Conservation (phyloP, 2,113 vertebrate species). For the Loxodonta africana region DNA sequence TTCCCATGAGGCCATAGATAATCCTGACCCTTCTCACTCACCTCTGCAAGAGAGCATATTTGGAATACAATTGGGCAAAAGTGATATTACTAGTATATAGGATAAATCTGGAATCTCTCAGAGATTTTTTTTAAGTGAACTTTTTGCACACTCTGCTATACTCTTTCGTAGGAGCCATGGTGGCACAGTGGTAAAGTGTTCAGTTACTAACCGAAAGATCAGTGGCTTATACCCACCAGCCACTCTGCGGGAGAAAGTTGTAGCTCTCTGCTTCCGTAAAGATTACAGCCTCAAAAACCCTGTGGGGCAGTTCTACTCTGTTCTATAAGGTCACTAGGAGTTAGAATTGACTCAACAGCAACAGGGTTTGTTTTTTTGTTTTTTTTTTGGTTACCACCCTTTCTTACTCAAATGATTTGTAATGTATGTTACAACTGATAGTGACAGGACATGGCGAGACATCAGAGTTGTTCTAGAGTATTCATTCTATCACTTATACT, state of each 20-base stretch:
- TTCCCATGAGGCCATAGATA: not conserved
- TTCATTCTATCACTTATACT: not conserved
- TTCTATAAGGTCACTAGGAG: not conserved
- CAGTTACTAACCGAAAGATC: not conserved
- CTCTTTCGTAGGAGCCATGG: not conserved
- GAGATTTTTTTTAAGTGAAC: conserved; percentile 1
- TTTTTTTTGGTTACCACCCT: no score
- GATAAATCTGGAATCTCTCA: not conserved
- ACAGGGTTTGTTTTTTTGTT: not conserved
- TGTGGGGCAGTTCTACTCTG: not conserved
- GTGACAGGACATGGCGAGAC: not conserved
- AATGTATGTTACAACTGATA: not conserved
- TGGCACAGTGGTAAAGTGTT: not conserved
- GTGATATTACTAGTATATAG: not conserved
- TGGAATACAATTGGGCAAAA: not conserved
- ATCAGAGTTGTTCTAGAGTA: not conserved
- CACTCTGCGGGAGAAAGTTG: not conserved
- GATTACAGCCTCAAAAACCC: not conserved
- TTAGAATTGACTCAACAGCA: not conserved
- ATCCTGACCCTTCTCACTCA: not conserved
- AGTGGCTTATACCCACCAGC: not conserved
- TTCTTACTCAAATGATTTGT: not conserved
- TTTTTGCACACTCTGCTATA: not conserved
- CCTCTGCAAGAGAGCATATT: not conserved
- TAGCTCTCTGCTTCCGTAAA: not conserved